These are phyloP conservation scores for Spinus olivaceus DNA, from an alignment of 2,797 vertebrate genomes.

Conservation along the genomic window DNA sequence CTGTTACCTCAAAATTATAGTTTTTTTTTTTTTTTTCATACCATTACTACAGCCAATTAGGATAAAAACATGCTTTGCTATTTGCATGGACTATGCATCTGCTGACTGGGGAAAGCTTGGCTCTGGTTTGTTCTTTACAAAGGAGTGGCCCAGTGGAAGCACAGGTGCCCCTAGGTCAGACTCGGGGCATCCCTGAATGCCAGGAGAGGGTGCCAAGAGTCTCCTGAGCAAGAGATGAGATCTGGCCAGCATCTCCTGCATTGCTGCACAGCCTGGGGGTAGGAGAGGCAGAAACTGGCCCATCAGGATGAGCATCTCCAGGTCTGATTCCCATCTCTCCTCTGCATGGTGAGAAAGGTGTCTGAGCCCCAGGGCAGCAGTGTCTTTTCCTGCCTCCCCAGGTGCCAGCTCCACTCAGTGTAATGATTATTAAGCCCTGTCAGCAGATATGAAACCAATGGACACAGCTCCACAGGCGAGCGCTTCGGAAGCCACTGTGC, in stretches of 20 bases:
- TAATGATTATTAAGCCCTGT: conserved; percentile 17
- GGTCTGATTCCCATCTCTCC: accelerated
- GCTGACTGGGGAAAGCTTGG: not conserved
- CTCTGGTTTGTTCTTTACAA: not conserved
- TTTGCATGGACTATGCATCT: not conserved
- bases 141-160: not conserved
- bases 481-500: not conserved
- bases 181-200: not conserved
- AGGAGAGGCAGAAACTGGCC: not conserved
- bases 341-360: accelerated
- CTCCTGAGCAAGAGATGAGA: not conserved
- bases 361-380: conserved; percentile 15
- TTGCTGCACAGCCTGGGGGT: accelerated
- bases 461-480: not conserved
- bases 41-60: not conserved
- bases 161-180: accelerated
- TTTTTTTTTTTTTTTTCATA: not conserved
- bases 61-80: not conserved
- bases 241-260: not conserved
- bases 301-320: not conserved
- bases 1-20: not conserved
- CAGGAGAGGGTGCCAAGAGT: not conserved
- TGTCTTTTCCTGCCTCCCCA: not conserved
- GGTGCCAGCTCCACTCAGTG: not conserved
- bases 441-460: conserved; percentile 30